Base-by-base conservation (phyloP, 2,888 invertebrate genomes). In the Criorhina ranunculi region DNA sequence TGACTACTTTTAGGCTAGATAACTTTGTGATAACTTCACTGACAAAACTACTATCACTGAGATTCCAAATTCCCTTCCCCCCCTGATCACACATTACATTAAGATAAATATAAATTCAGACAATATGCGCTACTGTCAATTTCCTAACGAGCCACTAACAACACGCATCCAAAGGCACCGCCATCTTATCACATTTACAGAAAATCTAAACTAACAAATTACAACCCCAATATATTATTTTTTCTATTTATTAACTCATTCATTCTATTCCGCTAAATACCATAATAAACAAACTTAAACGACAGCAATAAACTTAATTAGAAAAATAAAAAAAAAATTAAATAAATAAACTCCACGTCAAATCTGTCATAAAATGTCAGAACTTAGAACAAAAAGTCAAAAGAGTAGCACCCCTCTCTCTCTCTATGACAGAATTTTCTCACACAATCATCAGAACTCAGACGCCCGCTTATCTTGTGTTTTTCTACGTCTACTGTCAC, bases 301-400 rank as follows among this genome's bases (percentile, higher is more conserved):
- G 73, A 33, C 29, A 49, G 49, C 66, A 67, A 76, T 66, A 76
- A 76, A 67, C 40, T 7, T 2, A 66, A 75, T 75, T 53, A 62
- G 55, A 73, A 64, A 24, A 24, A 24, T 3, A 24, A 73, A 64
- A 24, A 24, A 24, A 24, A 24, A 24, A 24, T 1, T 24, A 24
- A 24, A 24, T 24, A 24, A 24, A 24, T 24, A 24, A 4, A 24
- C 12, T 44, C 44, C 15, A 35, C 57, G n/a, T 24, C 7, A 40
- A 55, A 44, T 55, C 60, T 62, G 55, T 53, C 55, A 35, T 42
- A 15, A 15, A 53, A 73, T 53, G 62, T 44, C 42, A 44, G 62
- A 19, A 17, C n/a, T n/a, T n/a, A n/a, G n/a, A n/a, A n/a, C n/a
- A n/a, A 4, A 24, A 49, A 49, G 4, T 37, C 9, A n/a, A 11